Evolutionary conservation across 2,113 vertebrate species (phyloP).

Genomic region (Pagrus major): DNA sequence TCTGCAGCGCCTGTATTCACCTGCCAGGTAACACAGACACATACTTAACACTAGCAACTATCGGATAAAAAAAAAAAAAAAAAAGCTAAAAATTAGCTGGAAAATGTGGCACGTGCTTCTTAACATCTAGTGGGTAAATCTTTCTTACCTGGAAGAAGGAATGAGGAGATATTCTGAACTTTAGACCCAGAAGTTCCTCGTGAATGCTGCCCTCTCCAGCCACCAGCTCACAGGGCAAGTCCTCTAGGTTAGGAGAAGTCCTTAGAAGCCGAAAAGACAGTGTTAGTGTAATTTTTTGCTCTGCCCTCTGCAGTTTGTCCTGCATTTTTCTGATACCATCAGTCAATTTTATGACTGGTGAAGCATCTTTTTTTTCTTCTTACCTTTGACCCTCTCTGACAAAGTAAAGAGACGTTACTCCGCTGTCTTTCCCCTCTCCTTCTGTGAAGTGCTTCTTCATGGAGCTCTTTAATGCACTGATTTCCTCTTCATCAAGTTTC

Average conservation of each 20-base stretch:
- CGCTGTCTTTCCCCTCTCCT: constrained; percentile 88
- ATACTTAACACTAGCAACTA: too few relatives aligned
- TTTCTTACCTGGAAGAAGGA: constrained; percentile 94
- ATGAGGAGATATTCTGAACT: constrained; percentile 95
- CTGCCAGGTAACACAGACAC: constrained; percentile 68
- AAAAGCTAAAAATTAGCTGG: neutral
- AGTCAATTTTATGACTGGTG: neutral
- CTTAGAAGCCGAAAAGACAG: constrained; percentile 69
- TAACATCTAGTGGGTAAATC: neutral
- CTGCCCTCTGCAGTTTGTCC: neutral
- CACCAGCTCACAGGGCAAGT: constrained; percentile 91
- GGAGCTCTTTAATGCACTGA: constrained; percentile 85
- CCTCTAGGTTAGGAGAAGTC: constrained; percentile 91
- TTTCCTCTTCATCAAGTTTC: constrained; percentile 89
- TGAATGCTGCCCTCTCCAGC: constrained; percentile 90
- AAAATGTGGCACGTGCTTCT: neutral
- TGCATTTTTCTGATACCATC: neutral
- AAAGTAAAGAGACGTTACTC: constrained; percentile 93
- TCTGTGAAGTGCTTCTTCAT: constrained; percentile 88
- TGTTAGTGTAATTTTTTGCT: neutral
- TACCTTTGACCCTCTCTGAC: constrained; percentile 95
- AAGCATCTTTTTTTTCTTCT: neutral
- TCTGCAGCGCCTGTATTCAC: constrained; percentile 95
- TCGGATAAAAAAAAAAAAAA: too few relatives aligned
- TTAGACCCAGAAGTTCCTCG: constrained; percentile 92